Conservation (phyloP, 2,113 vertebrate species). For the Salvelinus namaycush region DNA sequence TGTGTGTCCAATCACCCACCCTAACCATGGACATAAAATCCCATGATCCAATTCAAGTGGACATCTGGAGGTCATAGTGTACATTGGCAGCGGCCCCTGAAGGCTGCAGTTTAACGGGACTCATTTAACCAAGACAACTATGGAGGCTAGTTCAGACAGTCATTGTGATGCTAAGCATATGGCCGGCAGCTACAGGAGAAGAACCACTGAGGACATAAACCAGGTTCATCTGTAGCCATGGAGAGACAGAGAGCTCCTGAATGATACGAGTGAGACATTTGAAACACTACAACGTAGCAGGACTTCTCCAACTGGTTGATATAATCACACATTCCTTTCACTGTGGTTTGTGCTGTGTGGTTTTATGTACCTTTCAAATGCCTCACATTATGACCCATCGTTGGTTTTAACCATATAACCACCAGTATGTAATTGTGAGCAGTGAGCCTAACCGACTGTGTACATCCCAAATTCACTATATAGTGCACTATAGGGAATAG, state of each 20-base stretch:
- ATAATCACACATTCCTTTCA: not conserved
- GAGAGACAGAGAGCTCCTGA: not conserved
- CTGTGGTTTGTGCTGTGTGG: no score
- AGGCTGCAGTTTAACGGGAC: not conserved
- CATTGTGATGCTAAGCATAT: not conserved
- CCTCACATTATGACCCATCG: not conserved
- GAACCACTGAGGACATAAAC: not conserved
- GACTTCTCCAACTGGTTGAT: not conserved
- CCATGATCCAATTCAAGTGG: not conserved
- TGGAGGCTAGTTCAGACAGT: not conserved
- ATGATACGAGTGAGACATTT: no score
- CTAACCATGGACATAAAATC: not conserved
- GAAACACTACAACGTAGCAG: not conserved
- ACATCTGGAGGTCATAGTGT: not conserved
- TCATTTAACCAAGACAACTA: not conserved
- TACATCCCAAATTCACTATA: no score
- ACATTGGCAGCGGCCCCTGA: not conserved
- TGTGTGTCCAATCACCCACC: not conserved
- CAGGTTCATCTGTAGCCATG: constrained; percentile 5
- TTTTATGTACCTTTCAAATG: not conserved
- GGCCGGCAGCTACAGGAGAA: not conserved
- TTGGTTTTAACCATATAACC: no score
- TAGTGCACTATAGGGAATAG: no score
- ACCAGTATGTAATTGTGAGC: not conserved
- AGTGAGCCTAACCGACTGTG: no score